Evolutionary conservation across 2,797 vertebrate species (phyloP), one percentile per base, ranked within the genome.

Genomic region (Florisuga fusca): DNA sequence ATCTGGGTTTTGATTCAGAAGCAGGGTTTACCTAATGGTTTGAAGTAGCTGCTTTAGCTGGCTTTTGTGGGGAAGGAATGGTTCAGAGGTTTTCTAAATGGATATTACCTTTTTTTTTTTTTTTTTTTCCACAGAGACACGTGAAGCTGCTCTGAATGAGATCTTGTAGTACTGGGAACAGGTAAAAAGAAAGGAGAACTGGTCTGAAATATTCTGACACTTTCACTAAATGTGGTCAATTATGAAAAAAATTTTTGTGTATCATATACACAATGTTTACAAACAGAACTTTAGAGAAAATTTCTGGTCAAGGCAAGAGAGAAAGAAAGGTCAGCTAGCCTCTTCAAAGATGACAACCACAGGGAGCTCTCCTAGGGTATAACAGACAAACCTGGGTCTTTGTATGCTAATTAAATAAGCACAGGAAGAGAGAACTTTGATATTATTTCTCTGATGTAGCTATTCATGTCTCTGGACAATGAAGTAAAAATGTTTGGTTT

Each of bases 171-270:
- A 36, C 46, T 69, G 45, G 29, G 11, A 53, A 69, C 3, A 27
- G 5, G 2, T 61, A n/a, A 50, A 29, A 53, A 2, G 3, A 74
- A 80, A 62, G 12, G 33, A 78, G 6, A 66, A 2, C 3, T 71
- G 8, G 12, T 41, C 20, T 80, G n/a, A 58, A 77, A 38, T 62
- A 46, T 73, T 91, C 18, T 43, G 21, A 66, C 15, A 34, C 79
- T 79, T 76, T 80, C 15, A 43, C 34, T 68, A 45, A 4, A 19
- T 26, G 26, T 21, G 23, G 50, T 25, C 57, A 53, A 13, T 51
- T 76, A n/a, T 0, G 6, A 55, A 15, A 29, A 29, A 5, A 1
- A 22, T 26, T 23, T 14, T 26, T 26, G 6, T 26, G 1, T 2
- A 36, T 55, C 5, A 6, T 48, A 45, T 36, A 26, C 33, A 6